Base-by-base conservation (phyloP, 2,888 invertebrate species). In the Spilosoma lubricipeda region DNA sequence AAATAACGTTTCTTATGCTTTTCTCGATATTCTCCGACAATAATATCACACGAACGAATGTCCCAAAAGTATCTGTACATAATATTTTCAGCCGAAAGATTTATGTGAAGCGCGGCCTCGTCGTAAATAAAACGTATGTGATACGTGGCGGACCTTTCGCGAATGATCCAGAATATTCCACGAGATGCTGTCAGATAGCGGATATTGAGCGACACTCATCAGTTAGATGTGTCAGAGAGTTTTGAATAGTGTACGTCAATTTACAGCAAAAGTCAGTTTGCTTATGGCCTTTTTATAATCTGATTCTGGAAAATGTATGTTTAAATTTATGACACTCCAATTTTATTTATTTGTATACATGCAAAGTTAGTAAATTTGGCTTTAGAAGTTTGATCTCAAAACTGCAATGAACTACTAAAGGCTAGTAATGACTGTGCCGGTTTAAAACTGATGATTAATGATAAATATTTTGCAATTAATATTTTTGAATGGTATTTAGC, bases 101-200 rank as follows among this genome's bases (percentile, higher is more conserved):
- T 63, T 63, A 63, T 63, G 63, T 63, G 27, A 27, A 59, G 59
- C 59, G 59, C n/a, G 27, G 59, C n/a, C 15, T 65, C 65, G 8
- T 23, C 33, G 65, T 36, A 15, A 66, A 66, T 66, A 66, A 66
- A 66, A 39, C n/a, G 66, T 66, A 15, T 66, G 63, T n/a, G 66
- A n/a, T n/a, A 66, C 66, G 66, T 39, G 66, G 39, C 13, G 39
- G 15, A 39, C 66, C n/a, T 66, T 66, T 66, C 39, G 66, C 36
- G 30, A n/a, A 66, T 66, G n/a, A 39, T 66, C 39, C 66, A 66
- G 66, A 39, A 66, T 39, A 39, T 66, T 66, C 66, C 36, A n/a
- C 66, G n/a, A 36, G 66, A 66, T 66, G 2, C 39, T n/a, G 66
- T 63, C 23, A 66, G 39, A 66, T 66, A 66, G 39, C 11, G 39